phyloP scores from a whole-genome alignment of 2,797 vertebrate species.

The Knipowitschia caucasica region DNA sequence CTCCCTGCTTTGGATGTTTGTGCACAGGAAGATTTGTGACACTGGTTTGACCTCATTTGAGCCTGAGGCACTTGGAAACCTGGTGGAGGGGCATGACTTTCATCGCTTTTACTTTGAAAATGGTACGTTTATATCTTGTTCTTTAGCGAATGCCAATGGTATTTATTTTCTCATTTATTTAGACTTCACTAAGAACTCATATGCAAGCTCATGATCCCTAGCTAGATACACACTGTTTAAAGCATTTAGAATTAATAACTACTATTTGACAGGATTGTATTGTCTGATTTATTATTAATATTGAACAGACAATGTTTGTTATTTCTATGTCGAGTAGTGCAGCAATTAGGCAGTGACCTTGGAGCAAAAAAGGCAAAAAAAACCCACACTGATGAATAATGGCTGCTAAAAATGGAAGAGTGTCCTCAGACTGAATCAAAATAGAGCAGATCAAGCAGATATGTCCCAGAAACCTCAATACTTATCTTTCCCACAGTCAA shows the following conservation, averaged over 20 bases:
- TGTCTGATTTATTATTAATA: background rate
- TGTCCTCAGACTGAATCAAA: conserved; percentile 55
- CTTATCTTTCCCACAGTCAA: conserved; percentile 45
- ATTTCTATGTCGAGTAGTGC: conserved; percentile 26
- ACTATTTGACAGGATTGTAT: background rate
- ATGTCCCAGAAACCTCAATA: conserved; percentile 70
- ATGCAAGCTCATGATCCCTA: too few species aligned
- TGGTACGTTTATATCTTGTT: conserved; percentile 63
- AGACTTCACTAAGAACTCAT: too few species aligned
- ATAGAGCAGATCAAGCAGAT: conserved; percentile 59
- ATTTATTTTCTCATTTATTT: too few species aligned
- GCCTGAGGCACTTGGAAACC: conserved; percentile 91
- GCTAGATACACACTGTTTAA: background rate
- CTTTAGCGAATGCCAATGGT: background rate
- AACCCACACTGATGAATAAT: conserved; percentile 49
- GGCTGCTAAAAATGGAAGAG: conserved; percentile 57
- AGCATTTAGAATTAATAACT: background rate
- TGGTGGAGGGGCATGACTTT: conserved; percentile 96
- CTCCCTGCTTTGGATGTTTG: background rate
- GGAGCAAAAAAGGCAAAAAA: conserved; percentile 18
- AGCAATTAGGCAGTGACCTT: conserved; percentile 35
- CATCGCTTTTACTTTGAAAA: conserved; percentile 98
- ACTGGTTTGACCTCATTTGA: conserved; percentile 94
- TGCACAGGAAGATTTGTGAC: conserved; percentile 88
- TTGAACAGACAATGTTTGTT: conserved; percentile 22